Evolutionary conservation across 2,113 vertebrate genomes (phyloP).

Genomic region (Neoarius graeffei): DNA sequence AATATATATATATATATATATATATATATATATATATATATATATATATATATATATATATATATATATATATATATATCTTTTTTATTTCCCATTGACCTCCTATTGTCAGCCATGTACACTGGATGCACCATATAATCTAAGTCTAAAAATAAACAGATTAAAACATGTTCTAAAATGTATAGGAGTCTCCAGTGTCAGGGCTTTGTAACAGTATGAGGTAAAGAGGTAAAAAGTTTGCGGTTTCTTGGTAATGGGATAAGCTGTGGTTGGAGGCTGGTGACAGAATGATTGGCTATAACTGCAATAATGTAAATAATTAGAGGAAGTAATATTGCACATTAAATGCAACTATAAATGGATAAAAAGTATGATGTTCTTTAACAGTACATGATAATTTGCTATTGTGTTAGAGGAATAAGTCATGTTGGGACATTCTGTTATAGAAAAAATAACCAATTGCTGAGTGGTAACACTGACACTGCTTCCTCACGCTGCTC

Average conservation of each 20-base stretch:
- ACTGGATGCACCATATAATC: too few relatives aligned
- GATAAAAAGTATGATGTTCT: background rate
- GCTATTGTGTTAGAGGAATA: background rate
- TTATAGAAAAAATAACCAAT: background rate
- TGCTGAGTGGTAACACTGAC: background rate
- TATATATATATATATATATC: too few relatives aligned
- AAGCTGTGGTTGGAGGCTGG: background rate
- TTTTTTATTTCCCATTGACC: too few relatives aligned
- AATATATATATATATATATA: too few relatives aligned
- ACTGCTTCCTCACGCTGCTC: background rate
- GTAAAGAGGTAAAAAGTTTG: background rate
- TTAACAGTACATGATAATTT: background rate
- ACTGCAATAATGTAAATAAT: background rate
- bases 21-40: too few relatives aligned
- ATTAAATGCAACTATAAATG: background rate
- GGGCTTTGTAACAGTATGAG: background rate
- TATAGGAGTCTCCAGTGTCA: constrained; percentile 2
- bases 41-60: too few relatives aligned
- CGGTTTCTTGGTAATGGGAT: background rate
- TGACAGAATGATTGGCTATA: background rate
- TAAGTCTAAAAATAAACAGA: background rate
- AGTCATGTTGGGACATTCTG: background rate
- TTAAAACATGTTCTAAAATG: background rate
- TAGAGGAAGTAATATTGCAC: background rate
- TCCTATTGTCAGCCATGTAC: too few relatives aligned